Evolutionary conservation across 2,113 vertebrate genomes (phyloP).

Genomic region (Nansenia antarctica): DNA sequence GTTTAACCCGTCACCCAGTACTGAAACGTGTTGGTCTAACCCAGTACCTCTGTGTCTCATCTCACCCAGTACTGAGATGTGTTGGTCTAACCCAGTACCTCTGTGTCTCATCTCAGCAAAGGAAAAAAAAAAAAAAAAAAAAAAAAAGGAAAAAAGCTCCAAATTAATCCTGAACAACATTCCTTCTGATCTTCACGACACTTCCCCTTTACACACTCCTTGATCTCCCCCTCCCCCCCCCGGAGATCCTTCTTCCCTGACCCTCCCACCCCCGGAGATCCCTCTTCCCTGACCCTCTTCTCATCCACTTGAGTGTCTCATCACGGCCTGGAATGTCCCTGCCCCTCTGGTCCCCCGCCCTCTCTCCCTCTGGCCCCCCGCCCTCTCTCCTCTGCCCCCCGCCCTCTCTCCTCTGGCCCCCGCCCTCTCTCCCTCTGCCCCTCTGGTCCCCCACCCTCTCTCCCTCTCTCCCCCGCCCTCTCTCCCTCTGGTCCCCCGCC

Average conservation of each 20-base stretch:
- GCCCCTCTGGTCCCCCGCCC: not conserved
- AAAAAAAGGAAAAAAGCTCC: constrained; percentile 15
- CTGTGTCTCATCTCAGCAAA: not conserved
- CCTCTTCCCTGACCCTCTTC: constrained; percentile 41
- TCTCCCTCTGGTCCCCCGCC: too few species aligned
- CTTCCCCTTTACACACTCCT: constrained; percentile 65
- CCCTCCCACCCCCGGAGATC: constrained; percentile 32
- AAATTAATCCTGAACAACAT: constrained; percentile 49
- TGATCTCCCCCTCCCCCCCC: constrained; percentile 57
- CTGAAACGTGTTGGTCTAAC: too few species aligned
- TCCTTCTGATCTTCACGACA: constrained; percentile 61
- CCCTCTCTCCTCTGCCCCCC: not conserved
- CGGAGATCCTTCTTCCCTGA: constrained; percentile 26
- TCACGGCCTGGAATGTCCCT: constrained; percentile 49
- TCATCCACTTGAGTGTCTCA: constrained; percentile 48
- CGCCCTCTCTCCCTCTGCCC: too few species aligned
- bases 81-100: not conserved
- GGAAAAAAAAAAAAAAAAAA: not conserved
- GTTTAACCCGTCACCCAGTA: too few species aligned
- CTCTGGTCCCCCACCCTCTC: too few species aligned
- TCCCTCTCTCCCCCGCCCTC: too few species aligned
- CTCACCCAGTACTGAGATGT: not conserved
- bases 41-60: not conserved
- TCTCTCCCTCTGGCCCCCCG: not conserved
- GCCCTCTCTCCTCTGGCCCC: too few species aligned